Percentiles rank a stretch among this genome's conserved stretches.
phyloP scores from a whole-genome alignment of 2,797 vertebrate species.

The Rhinatrema bivittatum region DNA sequence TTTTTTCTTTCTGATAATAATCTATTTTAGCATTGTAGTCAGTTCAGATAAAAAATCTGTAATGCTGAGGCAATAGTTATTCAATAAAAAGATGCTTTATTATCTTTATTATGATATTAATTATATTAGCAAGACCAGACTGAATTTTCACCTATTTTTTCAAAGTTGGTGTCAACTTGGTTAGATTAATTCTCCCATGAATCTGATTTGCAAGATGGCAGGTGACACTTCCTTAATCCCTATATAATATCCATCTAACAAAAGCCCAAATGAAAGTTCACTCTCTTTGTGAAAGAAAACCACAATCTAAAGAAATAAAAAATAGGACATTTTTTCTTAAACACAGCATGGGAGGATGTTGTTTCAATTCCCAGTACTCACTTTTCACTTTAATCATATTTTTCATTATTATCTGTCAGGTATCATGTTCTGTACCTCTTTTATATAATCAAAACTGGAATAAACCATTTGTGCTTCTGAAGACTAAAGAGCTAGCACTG shows the following conservation, averaged over 20 bases:
- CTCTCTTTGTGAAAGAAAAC: constrained; percentile 13
- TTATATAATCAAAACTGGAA: constrained; percentile 3
- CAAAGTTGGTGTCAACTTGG: constrained; percentile 9
- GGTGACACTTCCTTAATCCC: constrained; percentile 12
- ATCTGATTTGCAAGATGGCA: constrained; percentile 17
- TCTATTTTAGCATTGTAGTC: constrained; percentile 13
- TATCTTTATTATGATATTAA: constrained; percentile 23
- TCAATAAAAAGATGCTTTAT: constrained; percentile 24
- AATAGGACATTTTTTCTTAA: constrained; percentile 13
- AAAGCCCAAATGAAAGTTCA: constrained; percentile 13
- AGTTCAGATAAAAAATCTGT: constrained; percentile 24
- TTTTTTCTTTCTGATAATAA: constrained; percentile 21
- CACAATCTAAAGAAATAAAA: background rate
- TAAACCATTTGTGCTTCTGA: constrained; percentile 17
- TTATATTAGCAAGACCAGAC: constrained; percentile 16
- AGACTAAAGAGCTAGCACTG: background rate
- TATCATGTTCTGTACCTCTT: constrained; percentile 2
- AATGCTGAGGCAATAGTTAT: constrained; percentile 25
- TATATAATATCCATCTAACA: constrained; percentile 12
- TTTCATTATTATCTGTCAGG: constrained; percentile 20
- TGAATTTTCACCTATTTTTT: constrained; percentile 16
- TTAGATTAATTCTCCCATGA: constrained; percentile 27
- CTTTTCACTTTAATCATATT: constrained; percentile 32
- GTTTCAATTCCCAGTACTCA: constrained; percentile 14
- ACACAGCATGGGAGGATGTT: constrained; percentile 2